Evolutionary conservation across 2,797 vertebrate species (phyloP).

Genomic region (Corythornis leucogaster): DNA sequence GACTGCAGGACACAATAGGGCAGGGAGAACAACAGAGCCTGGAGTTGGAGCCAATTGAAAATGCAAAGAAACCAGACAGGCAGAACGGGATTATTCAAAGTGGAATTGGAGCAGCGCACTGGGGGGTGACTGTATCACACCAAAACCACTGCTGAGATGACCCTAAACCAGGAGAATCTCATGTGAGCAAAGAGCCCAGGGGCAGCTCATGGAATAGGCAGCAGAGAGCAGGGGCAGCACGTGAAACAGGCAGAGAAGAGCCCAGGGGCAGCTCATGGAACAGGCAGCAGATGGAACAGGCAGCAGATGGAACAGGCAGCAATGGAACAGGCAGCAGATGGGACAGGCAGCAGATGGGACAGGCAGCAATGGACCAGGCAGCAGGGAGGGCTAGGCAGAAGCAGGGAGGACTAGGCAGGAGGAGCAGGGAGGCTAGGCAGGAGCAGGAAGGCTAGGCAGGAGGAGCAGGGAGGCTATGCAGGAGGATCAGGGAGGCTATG

Average conservation of each 20-base stretch:
- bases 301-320: no score
- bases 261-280: no score
- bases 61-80: neutral
- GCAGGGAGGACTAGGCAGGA: no score
- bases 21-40: neutral
- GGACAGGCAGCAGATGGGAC: no score
- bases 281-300: no score
- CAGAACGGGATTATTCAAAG: slow-evolving; percentile 1
- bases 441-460: no score
- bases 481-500: no score
- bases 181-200: neutral
- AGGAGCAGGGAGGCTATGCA: no score
- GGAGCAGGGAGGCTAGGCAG: no score
- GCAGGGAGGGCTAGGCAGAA: no score
- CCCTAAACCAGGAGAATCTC: neutral
- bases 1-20: neutral
- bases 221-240: neutral
- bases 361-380: no score
- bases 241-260: neutral
- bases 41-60: neutral
- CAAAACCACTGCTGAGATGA: neutral
- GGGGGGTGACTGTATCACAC: fast-evolving
- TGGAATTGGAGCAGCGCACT: neutral
- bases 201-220: neutral
- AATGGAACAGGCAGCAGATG: no score